Conservation (phyloP, 2,113 vertebrate species). For the Nestor notabilis region DNA sequence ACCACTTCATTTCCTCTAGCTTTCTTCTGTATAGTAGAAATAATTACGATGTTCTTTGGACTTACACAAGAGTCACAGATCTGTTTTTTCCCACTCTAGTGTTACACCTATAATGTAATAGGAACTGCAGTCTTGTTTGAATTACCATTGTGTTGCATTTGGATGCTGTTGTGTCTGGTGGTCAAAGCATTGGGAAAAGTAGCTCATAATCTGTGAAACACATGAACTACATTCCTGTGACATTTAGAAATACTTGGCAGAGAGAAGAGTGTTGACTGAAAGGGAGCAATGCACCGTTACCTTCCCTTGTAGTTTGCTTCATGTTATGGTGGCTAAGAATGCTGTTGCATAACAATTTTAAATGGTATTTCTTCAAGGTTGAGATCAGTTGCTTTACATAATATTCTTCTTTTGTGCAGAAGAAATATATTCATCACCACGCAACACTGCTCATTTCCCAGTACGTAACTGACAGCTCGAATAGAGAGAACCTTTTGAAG, state of each 20-base stretch:
- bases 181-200: slow-evolving; percentile 59
- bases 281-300: slow-evolving; percentile 45
- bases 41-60: background rate
- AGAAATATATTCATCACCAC: background rate
- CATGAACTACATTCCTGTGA: slow-evolving; percentile 62
- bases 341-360: background rate
- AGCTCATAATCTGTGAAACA: slow-evolving; percentile 66
- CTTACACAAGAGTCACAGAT: background rate
- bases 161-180: slow-evolving; percentile 40
- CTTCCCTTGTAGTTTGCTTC: slow-evolving; percentile 28
- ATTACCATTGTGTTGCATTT: slow-evolving; percentile 38
- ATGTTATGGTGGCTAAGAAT: background rate
- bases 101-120: background rate
- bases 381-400: background rate
- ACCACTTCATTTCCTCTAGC: background rate
- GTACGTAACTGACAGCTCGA: background rate
- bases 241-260: slow-evolving; percentile 67
- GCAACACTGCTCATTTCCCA: background rate
- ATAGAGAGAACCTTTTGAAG: background rate
- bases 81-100: background rate
- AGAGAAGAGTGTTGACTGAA: slow-evolving; percentile 47
- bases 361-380: background rate
- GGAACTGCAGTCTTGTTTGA: background rate
- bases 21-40: background rate
- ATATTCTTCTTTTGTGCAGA: background rate